phyloP scores from a whole-genome alignment of 2,888 invertebrate species.

The Hypomecis atomaria region DNA sequence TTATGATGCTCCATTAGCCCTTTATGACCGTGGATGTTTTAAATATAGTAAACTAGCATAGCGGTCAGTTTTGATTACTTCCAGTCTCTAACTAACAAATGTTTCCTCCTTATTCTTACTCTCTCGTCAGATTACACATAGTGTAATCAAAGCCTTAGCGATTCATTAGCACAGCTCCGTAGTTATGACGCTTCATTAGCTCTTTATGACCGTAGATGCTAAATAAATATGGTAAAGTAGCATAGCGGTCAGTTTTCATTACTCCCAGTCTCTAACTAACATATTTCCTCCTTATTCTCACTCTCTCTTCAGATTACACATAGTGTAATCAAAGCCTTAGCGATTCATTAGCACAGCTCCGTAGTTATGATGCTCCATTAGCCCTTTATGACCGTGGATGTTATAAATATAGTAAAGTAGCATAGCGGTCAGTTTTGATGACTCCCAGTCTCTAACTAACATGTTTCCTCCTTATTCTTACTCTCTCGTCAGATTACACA shows the following conservation, averaged over 20 bases:
- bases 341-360: constrained; percentile 59
- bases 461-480: not conserved
- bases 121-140: not conserved
- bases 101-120: not conserved
- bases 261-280: too few relatives aligned
- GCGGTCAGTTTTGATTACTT: too few relatives aligned
- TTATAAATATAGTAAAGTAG: constrained; percentile 48
- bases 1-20: too few relatives aligned
- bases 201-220: constrained; percentile 47
- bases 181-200: too few relatives aligned
- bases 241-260: too few relatives aligned
- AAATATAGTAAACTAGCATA: too few relatives aligned
- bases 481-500: not conserved
- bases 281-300: too few relatives aligned
- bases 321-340: constrained; percentile 38
- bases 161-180: too few relatives aligned
- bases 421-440: too few relatives aligned
- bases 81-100: too few relatives aligned
- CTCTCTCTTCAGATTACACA: not conserved
- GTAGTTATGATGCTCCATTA: constrained; percentile 61
- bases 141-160: too few relatives aligned
- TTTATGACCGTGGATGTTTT: constrained; percentile 48
- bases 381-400: constrained; percentile 46
- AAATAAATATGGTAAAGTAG: too few relatives aligned
- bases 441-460: not conserved